phyloP scores from a whole-genome alignment of 2,797 vertebrate genomes.

The Etheostoma perlongum region DNA sequence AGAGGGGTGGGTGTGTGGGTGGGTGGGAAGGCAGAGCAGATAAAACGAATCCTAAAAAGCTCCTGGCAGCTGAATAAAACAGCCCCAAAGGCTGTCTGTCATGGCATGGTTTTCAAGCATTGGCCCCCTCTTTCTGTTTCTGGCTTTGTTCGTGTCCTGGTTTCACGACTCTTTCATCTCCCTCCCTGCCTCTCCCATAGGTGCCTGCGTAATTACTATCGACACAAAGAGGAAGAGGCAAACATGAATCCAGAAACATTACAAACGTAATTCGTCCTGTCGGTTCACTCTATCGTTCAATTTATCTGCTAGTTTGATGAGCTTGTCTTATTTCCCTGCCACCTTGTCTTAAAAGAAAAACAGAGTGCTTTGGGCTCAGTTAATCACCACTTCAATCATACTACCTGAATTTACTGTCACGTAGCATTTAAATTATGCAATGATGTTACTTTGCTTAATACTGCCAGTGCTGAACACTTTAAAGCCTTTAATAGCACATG shows the following conservation, averaged over 20 bases:
- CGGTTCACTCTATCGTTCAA: constrained; percentile 57
- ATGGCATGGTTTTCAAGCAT: constrained; percentile 74
- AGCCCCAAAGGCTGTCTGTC: constrained; percentile 80
- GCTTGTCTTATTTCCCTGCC: constrained; percentile 34
- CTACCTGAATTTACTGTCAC: constrained; percentile 41
- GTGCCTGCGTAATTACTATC: constrained; percentile 69
- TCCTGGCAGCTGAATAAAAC: constrained; percentile 82
- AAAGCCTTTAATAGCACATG: constrained; percentile 44
- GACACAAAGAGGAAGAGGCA: constrained; percentile 71
- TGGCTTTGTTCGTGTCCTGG: constrained; percentile 80
- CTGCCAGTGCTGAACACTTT: constrained; percentile 30
- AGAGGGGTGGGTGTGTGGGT: constrained; percentile 72
- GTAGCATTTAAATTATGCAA: constrained; percentile 51
- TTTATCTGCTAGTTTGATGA: constrained; percentile 60
- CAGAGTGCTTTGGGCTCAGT: constrained; percentile 21
- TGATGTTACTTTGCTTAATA: constrained; percentile 48
- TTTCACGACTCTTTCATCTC: constrained; percentile 79
- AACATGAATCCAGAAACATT: constrained; percentile 70
- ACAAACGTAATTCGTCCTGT: constrained; percentile 69
- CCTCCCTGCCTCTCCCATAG: constrained; percentile 66
- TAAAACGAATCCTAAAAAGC: constrained; percentile 83
- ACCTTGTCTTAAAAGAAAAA: constrained; percentile 1
- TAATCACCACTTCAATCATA: constrained; percentile 40
- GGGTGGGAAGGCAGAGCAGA: constrained; percentile 78
- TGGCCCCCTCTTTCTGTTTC: constrained; percentile 70